Conservation (phyloP, 1,140 invertebrate genomes). For the Conus ventricosus region DNA sequence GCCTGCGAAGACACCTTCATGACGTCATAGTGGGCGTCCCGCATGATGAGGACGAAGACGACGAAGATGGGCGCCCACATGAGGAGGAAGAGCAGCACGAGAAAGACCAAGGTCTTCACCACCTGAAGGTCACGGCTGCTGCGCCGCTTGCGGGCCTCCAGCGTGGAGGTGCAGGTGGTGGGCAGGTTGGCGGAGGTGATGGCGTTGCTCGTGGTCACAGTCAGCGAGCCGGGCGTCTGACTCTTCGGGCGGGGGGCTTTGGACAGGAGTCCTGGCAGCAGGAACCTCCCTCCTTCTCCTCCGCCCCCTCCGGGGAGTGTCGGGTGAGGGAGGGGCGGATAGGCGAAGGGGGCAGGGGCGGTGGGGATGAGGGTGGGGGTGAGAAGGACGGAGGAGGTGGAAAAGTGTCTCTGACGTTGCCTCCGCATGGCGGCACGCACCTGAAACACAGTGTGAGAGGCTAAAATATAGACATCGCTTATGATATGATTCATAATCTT, state of each 20-base stretch:
- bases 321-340: neutral
- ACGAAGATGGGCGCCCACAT: conserved; percentile 68
- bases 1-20: conserved; percentile 53
- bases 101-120: conserved; percentile 55
- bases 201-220: neutral
- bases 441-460: neutral
- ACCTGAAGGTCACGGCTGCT: conserved; percentile 51
- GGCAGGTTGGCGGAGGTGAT: neutral
- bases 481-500: too few species aligned
- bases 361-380: neutral
- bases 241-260: neutral
- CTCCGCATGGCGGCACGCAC: neutral
- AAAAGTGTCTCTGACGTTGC: conserved; percentile 17
- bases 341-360: neutral
- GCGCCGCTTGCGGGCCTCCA: conserved; percentile 29
- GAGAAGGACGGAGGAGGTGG: conserved; percentile 12
- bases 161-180: neutral
- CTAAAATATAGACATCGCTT: too few species aligned
- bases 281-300: neutral
- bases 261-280: neutral
- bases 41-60: conserved; percentile 51
- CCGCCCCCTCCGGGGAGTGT: neutral
- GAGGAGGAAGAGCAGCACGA: conserved; percentile 59
- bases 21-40: conserved; percentile 41
- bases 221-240: neutral